These are phyloP conservation scores for Protobothrops flavoviridis DNA, from an alignment of 2,113 vertebrate species.

Conservation along the genomic window DNA sequence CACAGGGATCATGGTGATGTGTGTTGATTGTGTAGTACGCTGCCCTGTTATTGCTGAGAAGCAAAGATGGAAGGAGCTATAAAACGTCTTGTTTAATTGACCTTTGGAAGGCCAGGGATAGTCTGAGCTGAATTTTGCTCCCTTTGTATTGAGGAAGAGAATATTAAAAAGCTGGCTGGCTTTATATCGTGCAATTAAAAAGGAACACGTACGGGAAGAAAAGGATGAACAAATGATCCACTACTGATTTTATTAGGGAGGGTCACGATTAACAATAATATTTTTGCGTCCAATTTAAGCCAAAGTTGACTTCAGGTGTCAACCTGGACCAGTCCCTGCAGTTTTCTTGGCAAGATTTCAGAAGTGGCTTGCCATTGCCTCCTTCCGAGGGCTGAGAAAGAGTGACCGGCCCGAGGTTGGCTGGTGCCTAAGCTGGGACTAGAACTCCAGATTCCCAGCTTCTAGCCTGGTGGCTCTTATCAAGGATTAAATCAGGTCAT, in stretches of 20 bases:
- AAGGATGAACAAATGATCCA: too few species aligned
- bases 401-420: background rate
- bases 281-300: too few species aligned
- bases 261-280: too few species aligned
- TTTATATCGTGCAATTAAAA: background rate
- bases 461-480: background rate
- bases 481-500: too few species aligned
- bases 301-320: background rate
- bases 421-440: background rate
- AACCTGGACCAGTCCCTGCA: too few species aligned
- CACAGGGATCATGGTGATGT: background rate
- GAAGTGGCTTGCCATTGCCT: background rate
- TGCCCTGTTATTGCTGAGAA: background rate
- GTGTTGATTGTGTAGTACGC: background rate
- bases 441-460: background rate
- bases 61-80: too few species aligned
- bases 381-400: background rate
- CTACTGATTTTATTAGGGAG: too few species aligned
- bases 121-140: background rate
- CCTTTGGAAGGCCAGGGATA: background rate
- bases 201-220: too few species aligned
- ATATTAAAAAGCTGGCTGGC: background rate
- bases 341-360: background rate
- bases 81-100: background rate
- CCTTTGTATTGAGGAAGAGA: background rate